These are phyloP conservation scores for Mya arenaria DNA, from an alignment of 1,140 invertebrate genomes.

Conservation along the genomic window DNA sequence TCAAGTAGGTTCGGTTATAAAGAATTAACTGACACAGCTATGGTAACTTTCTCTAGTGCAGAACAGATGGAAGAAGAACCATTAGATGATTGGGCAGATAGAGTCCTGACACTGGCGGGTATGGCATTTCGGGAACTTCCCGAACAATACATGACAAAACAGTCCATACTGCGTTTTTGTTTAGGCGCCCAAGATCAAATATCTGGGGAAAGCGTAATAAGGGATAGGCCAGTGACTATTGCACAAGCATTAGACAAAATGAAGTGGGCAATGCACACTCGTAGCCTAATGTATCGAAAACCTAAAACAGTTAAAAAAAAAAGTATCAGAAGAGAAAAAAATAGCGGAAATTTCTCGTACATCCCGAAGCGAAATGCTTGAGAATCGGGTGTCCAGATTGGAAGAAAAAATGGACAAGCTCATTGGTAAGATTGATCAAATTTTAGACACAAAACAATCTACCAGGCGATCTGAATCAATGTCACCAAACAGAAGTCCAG, in stretches of 20 bases:
- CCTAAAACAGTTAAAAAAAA: too few relatives aligned
- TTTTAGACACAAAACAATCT: not conserved
- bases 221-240: not conserved
- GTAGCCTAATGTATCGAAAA: not conserved
- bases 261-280: not conserved
- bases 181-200: not conserved
- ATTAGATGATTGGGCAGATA: constrained; percentile 30
- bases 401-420: not conserved
- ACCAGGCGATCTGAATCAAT: not conserved
- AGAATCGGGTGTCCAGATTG: not conserved
- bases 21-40: constrained; percentile 8
- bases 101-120: not conserved
- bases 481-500: not conserved
- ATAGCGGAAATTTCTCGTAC: too few relatives aligned
- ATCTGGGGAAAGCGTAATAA: constrained; percentile 6
- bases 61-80: not conserved
- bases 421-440: not conserved
- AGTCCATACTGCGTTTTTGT: constrained; percentile 21
- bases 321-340: not conserved
- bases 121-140: constrained; percentile 22
- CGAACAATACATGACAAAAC: not conserved
- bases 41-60: not conserved
- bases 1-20: constrained; percentile 1
- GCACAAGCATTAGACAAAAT: not conserved
- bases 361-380: too few relatives aligned